phyloP scores from a whole-genome alignment of 2,113 vertebrate species.

The Callorhinus ursinus region DNA sequence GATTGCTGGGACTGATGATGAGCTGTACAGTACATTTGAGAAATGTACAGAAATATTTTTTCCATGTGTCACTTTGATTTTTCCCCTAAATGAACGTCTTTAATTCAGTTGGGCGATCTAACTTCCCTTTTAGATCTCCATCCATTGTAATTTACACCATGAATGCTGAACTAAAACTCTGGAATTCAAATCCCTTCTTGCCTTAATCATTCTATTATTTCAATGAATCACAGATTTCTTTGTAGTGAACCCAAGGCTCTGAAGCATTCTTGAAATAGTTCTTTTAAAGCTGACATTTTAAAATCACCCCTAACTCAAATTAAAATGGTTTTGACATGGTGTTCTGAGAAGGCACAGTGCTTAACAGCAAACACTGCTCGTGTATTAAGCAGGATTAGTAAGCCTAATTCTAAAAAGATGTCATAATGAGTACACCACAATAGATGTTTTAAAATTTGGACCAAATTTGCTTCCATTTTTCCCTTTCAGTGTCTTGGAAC shows the following conservation, averaged over 20 bases:
- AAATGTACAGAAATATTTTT: neutral
- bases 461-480: constrained; percentile 69
- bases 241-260: constrained; percentile 78
- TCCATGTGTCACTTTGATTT: neutral
- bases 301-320: constrained; percentile 74
- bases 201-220: constrained; percentile 78
- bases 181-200: constrained; percentile 75
- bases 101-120: constrained; percentile 50
- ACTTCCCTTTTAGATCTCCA: neutral
- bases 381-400: constrained; percentile 67
- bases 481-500: constrained; percentile 15
- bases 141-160: constrained; percentile 68
- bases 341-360: constrained; percentile 54
- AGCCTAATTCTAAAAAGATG: constrained; percentile 70
- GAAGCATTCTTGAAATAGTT: constrained; percentile 77
- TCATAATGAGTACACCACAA: constrained; percentile 67
- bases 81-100: constrained; percentile 55
- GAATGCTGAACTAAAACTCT: constrained; percentile 60
- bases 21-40: neutral
- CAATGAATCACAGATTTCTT: constrained; percentile 80
- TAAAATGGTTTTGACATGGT: constrained; percentile 79
- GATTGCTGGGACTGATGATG: neutral
- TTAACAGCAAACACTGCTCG: constrained; percentile 69
- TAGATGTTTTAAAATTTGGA: constrained; percentile 60
- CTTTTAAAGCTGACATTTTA: constrained; percentile 79